A percentile compares a stretch with the other conserved stretches of the same genome.
phyloP scores from a whole-genome alignment of 2,113 vertebrate genomes.

The Macheiramphus alcinus region DNA sequence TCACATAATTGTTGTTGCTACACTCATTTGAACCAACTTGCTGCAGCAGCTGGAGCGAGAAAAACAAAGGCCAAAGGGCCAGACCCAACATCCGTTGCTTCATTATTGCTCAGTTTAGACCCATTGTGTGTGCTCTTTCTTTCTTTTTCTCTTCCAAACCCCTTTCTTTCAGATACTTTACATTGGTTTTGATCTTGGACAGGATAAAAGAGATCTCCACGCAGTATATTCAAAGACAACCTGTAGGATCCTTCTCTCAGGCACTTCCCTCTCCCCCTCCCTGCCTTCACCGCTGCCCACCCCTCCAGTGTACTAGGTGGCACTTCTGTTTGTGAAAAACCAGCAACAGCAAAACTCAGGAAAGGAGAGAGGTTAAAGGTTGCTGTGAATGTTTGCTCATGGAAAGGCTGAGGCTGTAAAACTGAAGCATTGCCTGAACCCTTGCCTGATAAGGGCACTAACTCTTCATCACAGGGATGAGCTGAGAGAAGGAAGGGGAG shows the following conservation, averaged over 20 bases:
- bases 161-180: not conserved
- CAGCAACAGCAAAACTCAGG: constrained; percentile 59
- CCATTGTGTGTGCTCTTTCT: not conserved
- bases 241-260: not conserved
- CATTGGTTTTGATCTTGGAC: not conserved
- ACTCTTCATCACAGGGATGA: constrained; percentile 14
- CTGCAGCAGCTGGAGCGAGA: not conserved
- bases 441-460: constrained; percentile 64
- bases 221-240: not conserved
- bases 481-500: not conserved
- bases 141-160: not conserved
- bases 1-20: constrained; percentile 27
- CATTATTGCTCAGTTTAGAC: constrained; percentile 45
- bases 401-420: constrained; percentile 71
- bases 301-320: not conserved
- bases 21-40: constrained; percentile 1
- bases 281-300: not conserved
- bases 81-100: not conserved
- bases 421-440: constrained; percentile 52
- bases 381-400: constrained; percentile 70
- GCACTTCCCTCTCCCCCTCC: not conserved
- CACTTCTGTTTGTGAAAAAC: constrained; percentile 59
- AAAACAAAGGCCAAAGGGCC: constrained; percentile 42
- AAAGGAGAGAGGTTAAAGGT: constrained; percentile 74
- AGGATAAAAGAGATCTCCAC: not conserved